A percentile compares a stretch with the other conserved stretches of the same genome.
Conservation (phyloP, 2,888 invertebrate genomes). For the Chrysolina oricalcia region DNA sequence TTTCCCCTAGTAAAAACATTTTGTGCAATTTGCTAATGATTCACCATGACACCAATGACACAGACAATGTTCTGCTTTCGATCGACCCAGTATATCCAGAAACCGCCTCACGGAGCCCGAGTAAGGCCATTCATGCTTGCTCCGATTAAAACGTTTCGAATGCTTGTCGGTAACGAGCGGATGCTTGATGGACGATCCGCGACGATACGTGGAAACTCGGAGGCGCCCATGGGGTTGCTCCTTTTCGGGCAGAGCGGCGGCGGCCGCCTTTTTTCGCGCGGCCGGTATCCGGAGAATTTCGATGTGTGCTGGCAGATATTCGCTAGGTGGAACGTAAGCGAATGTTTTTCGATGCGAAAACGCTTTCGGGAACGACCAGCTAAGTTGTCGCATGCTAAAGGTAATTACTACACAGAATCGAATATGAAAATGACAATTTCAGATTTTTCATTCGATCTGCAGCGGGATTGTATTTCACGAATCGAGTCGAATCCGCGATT, state of each 20-base stretch:
- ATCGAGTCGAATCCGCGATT: too few species aligned
- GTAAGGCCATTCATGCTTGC: conserved; percentile 54
- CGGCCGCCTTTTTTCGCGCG: conserved; percentile 26
- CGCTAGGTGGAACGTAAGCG: conserved; percentile 35
- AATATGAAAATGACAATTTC: neutral
- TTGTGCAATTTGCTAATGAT: too few species aligned
- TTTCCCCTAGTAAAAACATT: too few species aligned
- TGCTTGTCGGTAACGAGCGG: conserved; percentile 54
- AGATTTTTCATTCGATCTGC: too few species aligned
- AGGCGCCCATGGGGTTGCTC: conserved; percentile 43
- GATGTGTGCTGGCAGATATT: conserved; percentile 47
- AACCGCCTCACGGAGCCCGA: conserved; percentile 3
- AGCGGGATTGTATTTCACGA: too few species aligned
- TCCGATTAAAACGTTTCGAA: conserved; percentile 60
- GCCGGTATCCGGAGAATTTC: conserved; percentile 36
- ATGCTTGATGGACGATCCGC: conserved; percentile 51
- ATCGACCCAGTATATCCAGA: conserved; percentile 14
- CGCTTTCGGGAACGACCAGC: conserved; percentile 4
- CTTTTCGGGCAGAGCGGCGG: conserved; percentile 40
- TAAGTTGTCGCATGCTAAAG: neutral
- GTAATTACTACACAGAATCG: conserved; percentile 6
- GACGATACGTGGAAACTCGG: conserved; percentile 40
- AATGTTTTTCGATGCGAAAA: conserved; percentile 29
- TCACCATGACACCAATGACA: too few species aligned
- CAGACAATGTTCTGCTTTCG: neutral